Conservation (phyloP, 2,113 vertebrate species). For the Ia io region DNA sequence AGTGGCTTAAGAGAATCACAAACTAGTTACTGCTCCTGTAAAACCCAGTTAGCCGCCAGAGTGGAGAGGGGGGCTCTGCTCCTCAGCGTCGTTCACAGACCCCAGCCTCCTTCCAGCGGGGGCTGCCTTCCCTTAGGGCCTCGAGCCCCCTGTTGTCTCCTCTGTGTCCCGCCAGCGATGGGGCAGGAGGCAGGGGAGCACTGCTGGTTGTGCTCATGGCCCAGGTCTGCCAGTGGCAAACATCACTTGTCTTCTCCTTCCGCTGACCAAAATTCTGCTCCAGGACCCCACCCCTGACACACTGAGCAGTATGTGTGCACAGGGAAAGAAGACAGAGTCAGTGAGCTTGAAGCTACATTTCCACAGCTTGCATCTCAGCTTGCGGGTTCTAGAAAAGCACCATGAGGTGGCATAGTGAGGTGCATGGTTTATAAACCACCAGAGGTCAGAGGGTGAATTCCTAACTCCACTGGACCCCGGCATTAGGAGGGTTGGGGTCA, state of each 20-base stretch:
- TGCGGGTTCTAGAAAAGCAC: too few species aligned
- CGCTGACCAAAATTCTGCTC: background rate
- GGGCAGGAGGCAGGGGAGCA: rapidly evolving
- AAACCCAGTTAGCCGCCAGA: background rate
- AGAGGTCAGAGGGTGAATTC: background rate
- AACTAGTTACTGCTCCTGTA: background rate
- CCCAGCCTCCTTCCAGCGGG: background rate
- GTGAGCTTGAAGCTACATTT: rapidly evolving
- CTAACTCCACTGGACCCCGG: background rate
- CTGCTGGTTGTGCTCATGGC: rapidly evolving
- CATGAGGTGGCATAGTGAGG: background rate
- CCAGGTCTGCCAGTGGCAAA: background rate
- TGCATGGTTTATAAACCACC: background rate
- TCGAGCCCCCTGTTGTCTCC: background rate
- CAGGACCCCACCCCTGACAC: background rate
- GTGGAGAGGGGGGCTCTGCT: background rate
- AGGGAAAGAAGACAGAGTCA: background rate
- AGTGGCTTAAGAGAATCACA: too few species aligned
- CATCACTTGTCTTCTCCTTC: background rate
- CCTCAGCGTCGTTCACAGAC: background rate
- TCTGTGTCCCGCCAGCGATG: background rate
- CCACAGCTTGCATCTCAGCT: background rate
- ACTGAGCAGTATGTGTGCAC: background rate
- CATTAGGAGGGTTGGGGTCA: too few species aligned
- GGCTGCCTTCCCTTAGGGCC: background rate